phyloP scores from a whole-genome alignment of 2,888 invertebrate species.

The Lasioglossum vierecki region DNA sequence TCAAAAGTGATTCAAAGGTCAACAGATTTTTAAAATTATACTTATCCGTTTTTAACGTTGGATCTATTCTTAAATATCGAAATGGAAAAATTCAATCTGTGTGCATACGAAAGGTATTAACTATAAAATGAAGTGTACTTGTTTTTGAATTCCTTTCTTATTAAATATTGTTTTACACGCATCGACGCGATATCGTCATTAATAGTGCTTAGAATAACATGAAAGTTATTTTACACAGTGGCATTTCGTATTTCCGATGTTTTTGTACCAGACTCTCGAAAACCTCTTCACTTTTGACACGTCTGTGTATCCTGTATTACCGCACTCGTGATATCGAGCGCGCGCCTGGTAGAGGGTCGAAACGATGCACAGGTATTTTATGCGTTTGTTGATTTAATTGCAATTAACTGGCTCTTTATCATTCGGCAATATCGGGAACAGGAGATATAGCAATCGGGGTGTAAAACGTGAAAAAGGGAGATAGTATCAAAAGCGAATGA shows the following conservation, averaged over 20 bases:
- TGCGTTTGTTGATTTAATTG: conserved; percentile 71
- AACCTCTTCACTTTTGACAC: conserved; percentile 51
- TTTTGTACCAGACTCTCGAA: conserved; percentile 45
- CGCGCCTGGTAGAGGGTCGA: conserved; percentile 27
- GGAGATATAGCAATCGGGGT: conserved; percentile 45
- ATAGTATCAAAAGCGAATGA: conserved; percentile 54
- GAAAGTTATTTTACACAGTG: conserved; percentile 44
- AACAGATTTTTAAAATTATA: no score
- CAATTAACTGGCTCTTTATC: conserved; percentile 72
- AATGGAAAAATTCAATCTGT: no score
- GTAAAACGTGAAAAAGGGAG: conserved; percentile 53
- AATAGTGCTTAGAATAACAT: conserved; percentile 10
- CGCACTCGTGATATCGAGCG: conserved; percentile 39
- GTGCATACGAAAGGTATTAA: background rate
- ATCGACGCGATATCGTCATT: background rate
- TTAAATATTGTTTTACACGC: background rate
- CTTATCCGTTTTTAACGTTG: no score
- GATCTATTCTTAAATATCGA: no score
- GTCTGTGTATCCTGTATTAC: conserved; percentile 35
- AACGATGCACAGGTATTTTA: conserved; percentile 57
- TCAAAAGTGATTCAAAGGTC: background rate
- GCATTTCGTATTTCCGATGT: conserved; percentile 40
- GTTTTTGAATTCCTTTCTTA: background rate
- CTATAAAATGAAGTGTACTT: background rate
- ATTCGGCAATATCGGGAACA: conserved; percentile 67